Evolutionary conservation across 2,113 vertebrate genomes (phyloP), one percentile per base, ranked within the genome.

Genomic region (Psammodynastes pulverulentus): DNA sequence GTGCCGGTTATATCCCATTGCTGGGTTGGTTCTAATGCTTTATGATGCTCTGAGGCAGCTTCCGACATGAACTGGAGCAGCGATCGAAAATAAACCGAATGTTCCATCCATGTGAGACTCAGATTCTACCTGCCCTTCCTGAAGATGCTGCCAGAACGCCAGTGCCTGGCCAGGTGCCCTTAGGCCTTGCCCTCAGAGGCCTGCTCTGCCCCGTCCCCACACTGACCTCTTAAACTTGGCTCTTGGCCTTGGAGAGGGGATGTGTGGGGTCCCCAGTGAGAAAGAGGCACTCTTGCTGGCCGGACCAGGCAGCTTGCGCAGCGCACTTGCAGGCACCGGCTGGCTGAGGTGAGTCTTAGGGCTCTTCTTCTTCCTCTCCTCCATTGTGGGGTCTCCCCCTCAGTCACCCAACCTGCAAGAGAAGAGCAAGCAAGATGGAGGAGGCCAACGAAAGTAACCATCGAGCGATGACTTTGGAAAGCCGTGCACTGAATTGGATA

Each of bases 301-400:
- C 0, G 98, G 98, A 92, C 98, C 97, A 0, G 98, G 96, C 79
- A 98, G 96, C 92, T 98, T 99, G 91, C 98, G 98, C 0, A 98
- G 97, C 84, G 98, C 98, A 46, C 98, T 96, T 3, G 98, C 91
- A 0, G 98, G 98, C 15, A 93, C 96, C 0, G 98, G 98, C 94
- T 98, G 98, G 0, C 98, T 97, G 24, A 98, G 97, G 89, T 98
- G 98, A 48, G 98, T 97, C 93, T 98, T 98, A 15, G 98, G 98
- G 93, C 99, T 99, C 72, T 98, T 96, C 96, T 99, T 99, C 96
- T 98, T 99, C 95, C 98, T 98, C 92, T 99, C 98, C 95, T 99
- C 99, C 90, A 99, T 99, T 98, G 7, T 21, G 6, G 72, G 34
- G 67, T 21, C n/a, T 43, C 99, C 99, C 79, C 23, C 6, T 84